Percentiles rank a stretch among this genome's conserved stretches.
phyloP scores from a whole-genome alignment of 2,888 invertebrate genomes.

The Hyppa rectilinea region DNA sequence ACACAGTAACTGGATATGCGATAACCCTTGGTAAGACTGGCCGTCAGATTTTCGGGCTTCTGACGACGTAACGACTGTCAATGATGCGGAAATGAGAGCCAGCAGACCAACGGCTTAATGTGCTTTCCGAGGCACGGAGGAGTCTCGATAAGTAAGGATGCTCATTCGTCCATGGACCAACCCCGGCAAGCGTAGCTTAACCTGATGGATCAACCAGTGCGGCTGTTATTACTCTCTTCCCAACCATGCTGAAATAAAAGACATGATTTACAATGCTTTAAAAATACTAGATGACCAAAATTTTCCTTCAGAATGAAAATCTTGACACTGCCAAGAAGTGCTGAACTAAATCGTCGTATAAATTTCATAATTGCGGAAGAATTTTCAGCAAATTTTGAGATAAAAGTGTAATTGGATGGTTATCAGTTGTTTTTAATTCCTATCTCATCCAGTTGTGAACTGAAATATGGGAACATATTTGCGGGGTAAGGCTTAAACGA shows the following conservation, averaged over 20 bases:
- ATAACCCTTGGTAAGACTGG: too few relatives aligned
- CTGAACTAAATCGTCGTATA: conserved; percentile 6
- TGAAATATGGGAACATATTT: not conserved
- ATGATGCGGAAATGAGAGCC: too few relatives aligned
- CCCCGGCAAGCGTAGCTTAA: too few relatives aligned
- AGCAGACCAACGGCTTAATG: too few relatives aligned
- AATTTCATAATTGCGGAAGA: conserved; percentile 15
- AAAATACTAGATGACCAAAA: not conserved
- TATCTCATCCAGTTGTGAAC: not conserved
- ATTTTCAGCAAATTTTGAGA: conserved; percentile 1
- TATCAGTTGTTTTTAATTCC: conserved; percentile 10
- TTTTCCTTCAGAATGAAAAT: not conserved
- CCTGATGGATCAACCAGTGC: too few relatives aligned
- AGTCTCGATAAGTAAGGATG: too few relatives aligned
- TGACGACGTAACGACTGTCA: too few relatives aligned
- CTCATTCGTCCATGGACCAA: too few relatives aligned
- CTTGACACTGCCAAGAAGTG: not conserved
- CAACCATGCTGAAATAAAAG: not conserved
- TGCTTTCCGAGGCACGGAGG: too few relatives aligned
- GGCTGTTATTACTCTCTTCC: too few relatives aligned
- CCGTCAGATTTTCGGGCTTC: too few relatives aligned
- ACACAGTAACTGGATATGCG: too few relatives aligned
- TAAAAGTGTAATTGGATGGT: not conserved
- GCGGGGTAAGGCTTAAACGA: not conserved
- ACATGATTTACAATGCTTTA: not conserved